Percentiles rank a stretch among this genome's conserved stretches.
Conservation (phyloP, 2,113 vertebrate genomes). For the Poecile atricapillus region DNA sequence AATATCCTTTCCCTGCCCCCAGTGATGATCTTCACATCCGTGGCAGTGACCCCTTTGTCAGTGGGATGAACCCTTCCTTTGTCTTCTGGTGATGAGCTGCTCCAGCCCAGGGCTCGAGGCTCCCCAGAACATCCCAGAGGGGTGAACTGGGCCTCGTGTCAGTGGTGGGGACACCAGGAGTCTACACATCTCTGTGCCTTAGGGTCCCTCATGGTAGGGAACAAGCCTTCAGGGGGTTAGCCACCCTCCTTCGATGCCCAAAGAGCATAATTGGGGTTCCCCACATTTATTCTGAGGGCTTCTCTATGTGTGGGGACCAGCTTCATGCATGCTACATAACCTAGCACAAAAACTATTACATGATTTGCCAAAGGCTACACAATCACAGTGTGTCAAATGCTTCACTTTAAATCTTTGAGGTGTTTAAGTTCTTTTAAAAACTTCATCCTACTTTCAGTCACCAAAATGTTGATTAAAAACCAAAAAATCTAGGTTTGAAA, state of each 20-base stretch:
- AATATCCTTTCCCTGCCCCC: not conserved
- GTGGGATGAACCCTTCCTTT: no score
- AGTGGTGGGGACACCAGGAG: rapidly evolving
- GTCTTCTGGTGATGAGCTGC: not conserved
- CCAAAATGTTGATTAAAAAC: not conserved
- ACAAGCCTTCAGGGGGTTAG: not conserved
- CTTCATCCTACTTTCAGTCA: not conserved
- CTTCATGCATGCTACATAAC: not conserved
- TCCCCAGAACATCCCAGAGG: not conserved
- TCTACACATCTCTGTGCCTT: not conserved
- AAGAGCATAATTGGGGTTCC: not conserved
- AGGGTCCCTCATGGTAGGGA: no score
- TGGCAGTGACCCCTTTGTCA: not conserved
- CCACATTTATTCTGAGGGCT: not conserved
- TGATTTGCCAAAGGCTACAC: not conserved
- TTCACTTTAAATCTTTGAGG: not conserved
- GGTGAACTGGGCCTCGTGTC: rapidly evolving
- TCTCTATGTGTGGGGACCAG: not conserved
- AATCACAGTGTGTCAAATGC: not conserved
- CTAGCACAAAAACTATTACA: not conserved
- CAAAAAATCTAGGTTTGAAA: not conserved
- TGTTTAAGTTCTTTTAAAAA: not conserved
- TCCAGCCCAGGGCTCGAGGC: not conserved
- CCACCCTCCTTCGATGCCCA: rapidly evolving
- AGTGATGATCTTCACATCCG: rapidly evolving